Evolutionary conservation across 2,888 invertebrate genomes (phyloP), one percentile per base, ranked within the genome.

Genomic region (Polyommatus icarus): DNA sequence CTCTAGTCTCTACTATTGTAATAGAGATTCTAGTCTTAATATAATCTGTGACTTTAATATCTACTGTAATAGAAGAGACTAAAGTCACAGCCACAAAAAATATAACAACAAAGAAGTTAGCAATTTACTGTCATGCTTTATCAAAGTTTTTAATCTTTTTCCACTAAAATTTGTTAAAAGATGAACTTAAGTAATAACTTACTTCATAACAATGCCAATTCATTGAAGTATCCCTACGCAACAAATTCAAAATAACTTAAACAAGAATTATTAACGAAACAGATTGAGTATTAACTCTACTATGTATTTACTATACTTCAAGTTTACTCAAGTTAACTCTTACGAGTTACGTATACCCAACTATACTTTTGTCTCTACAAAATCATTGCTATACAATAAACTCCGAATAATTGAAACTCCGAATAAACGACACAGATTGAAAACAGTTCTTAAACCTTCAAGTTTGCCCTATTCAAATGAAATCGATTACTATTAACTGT

Each of bases 351-450:
- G 50, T 36, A 6, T 50, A 10, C 10, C 0, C 32, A 29, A 46
- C 12, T 46, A 50, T 15, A 50, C 50, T 15, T 12, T 50, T 15
- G 1, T 50, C 50, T 50, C 15, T 50, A 50, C 50, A 50, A 15
- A 50, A 50, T 46, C n/a, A n/a, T 50, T 50, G 3, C 15, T 50
- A 0, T 50, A 15, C 24, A 67, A 24, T 18, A 67, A 29, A 18
- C 1, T 29, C 36, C 46, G 57, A 32, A 75, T 61, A 46, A 78
- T 40, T 67, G n/a, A 71, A 76, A 76, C 32, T 10, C 46, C 8
- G 20, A 76, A 76, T 46, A 76, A 78, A 75, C 71, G 20, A 50
- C 67, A 67, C 67, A 40, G 76, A 29, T 67, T 67, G 46, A 76
- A 54, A 29, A 76, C 76, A 67, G 67, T 67, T 32, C 29, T 29